Base-by-base conservation (phyloP, 2,113 vertebrate species). In the Odocoileus hemionus region DNA sequence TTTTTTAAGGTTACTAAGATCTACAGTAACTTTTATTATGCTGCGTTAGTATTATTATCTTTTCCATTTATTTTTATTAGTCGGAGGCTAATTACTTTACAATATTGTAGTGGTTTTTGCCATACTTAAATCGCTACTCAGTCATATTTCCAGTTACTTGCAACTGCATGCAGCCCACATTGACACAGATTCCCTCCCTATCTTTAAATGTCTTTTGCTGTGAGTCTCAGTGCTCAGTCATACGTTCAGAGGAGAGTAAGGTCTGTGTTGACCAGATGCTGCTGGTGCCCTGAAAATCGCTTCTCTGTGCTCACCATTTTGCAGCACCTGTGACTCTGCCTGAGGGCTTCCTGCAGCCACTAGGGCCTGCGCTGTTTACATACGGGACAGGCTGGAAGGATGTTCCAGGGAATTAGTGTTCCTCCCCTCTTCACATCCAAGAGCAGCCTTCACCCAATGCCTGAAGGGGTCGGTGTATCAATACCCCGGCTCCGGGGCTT, bases 111-210 rank as follows among this genome's bases (percentile, higher is more conserved):
- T 50, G 47, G 47, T 14, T 50, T 50, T 50, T 50, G 47, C 47
- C 47, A 50, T 50, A 50, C 47, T 50, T 79, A 94, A 96, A 87
- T 55, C 6, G 3, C 30, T 43, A 33, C 64, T 92, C 60, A 92
- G 93, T 92, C 91, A 95, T 74, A 86, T 94, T 86, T 95, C 76
- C 87, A 86, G 19, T 67, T 67, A 60, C 85, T 95, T 92, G 88
- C 61, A 89, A 83, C 30, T 78, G 79, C 92, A 82, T 47, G 55
- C 79, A 94, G 45, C 95, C 97, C 91, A 79, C 55, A 14, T 43
- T 39, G 79, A 83, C 70, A 82, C 43, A 76, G 84, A 93, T 92
- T 90, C 74, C 54, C 70, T 76, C 45, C 10, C 52, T 33, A n/a
- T 61, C 86, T 95, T 54, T 74, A 74, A 74, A 25, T 74, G 25